Percentiles rank a stretch among this genome's conserved stretches.
These are phyloP conservation scores for Calephelis virginiensis DNA, from an alignment of 1,140 invertebrate genomes.

Conservation along the genomic window DNA sequence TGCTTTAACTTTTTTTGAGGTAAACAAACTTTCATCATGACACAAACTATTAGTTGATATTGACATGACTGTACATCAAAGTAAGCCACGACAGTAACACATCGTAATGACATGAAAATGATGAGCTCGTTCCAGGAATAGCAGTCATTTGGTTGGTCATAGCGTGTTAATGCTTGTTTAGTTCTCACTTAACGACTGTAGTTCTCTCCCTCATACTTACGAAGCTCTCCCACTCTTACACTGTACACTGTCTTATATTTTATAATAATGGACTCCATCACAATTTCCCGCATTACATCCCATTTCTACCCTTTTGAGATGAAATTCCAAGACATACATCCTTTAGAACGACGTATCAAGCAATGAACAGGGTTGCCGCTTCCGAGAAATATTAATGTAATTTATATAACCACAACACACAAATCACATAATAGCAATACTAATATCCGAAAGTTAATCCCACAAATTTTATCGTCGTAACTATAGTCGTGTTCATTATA, in stretches of 20 bases:
- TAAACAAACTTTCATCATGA: too few relatives aligned
- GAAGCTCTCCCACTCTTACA: background rate
- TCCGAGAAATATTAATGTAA: background rate
- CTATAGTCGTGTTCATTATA: too few relatives aligned
- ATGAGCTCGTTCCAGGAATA: conserved; percentile 10
- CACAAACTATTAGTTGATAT: background rate
- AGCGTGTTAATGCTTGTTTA: conserved; percentile 11
- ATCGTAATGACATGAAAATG: conserved; percentile 10
- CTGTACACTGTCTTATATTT: conserved; percentile 13
- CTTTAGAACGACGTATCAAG: background rate
- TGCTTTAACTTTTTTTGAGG: too few relatives aligned
- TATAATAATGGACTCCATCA: conserved; percentile 17
- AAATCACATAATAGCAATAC: too few relatives aligned
- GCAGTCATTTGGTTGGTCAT: conserved; percentile 4
- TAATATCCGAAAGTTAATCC: too few relatives aligned
- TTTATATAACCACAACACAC: too few relatives aligned
- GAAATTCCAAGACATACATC: conserved; percentile 12
- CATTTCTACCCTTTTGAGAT: conserved; percentile 17
- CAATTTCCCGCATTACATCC: conserved; percentile 18
- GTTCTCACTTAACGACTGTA: conserved; percentile 11
- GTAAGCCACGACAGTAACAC: background rate
- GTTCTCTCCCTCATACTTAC: background rate
- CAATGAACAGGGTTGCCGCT: conserved; percentile 3
- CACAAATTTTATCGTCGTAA: too few relatives aligned
- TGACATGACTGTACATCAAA: background rate